Evolutionary conservation across 2,888 invertebrate genomes (phyloP).

Genomic region (Abrostola tripartita): DNA sequence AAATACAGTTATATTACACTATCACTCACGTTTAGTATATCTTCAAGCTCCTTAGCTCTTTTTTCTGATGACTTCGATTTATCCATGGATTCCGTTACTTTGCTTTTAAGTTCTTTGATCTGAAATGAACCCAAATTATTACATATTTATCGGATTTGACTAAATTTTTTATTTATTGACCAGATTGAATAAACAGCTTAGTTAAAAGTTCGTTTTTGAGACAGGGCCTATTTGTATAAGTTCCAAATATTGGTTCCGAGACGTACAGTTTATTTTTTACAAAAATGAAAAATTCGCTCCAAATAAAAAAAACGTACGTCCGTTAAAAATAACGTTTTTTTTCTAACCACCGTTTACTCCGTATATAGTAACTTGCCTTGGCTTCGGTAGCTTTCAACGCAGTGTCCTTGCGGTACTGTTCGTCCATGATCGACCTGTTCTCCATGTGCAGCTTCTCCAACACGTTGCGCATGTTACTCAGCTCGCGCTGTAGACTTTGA

Average conservation of each 20-base stretch:
- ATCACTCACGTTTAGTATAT: constrained; percentile 86
- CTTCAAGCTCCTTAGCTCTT: constrained; percentile 88
- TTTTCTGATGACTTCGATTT: constrained; percentile 88
- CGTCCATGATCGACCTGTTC: constrained; percentile 76
- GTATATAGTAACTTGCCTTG: constrained; percentile 63
- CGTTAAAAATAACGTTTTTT: too few relatives aligned
- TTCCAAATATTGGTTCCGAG: too few relatives aligned
- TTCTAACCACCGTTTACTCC: too few relatives aligned
- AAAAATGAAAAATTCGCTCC: too few relatives aligned
- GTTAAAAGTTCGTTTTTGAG: too few relatives aligned
- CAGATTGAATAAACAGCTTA: too few relatives aligned
- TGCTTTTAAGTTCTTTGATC: constrained; percentile 82
- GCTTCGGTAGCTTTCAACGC: constrained; percentile 61
- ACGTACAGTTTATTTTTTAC: too few relatives aligned
- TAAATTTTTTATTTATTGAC: background rate
- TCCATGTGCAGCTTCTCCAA: constrained; percentile 77
- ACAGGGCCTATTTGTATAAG: too few relatives aligned
- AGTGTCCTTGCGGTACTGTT: constrained; percentile 75
- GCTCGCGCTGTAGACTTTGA: constrained; percentile 81
- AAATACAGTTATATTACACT: background rate
- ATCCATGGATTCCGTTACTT: constrained; percentile 83
- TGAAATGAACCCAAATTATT: constrained; percentile 60
- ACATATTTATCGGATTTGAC: background rate
- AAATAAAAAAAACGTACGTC: too few relatives aligned
- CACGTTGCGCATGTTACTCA: constrained; percentile 75